phyloP scores from a whole-genome alignment of 2,797 vertebrate species.

The Loris lydekkerianus region DNA sequence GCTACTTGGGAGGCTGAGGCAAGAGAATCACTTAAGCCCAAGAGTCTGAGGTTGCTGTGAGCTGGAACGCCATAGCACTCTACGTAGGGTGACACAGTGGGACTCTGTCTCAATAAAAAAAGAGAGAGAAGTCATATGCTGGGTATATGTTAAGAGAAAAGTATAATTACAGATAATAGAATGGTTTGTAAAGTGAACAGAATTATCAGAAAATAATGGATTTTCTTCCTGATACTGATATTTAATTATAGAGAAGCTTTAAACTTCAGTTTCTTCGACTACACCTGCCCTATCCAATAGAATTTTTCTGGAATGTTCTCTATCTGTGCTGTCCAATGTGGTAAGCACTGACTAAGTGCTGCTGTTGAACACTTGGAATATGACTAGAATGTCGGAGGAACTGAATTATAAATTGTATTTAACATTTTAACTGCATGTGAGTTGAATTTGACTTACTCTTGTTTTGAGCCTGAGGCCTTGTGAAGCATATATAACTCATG shows the following conservation, averaged over 20 bases:
- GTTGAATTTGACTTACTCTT: too few species aligned
- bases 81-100: too few species aligned
- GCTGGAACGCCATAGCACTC: too few species aligned
- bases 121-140: not conserved
- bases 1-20: too few species aligned
- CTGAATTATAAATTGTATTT: not conserved
- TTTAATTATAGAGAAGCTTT: not conserved
- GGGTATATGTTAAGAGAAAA: not conserved
- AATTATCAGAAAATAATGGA: not conserved
- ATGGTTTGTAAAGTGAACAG: not conserved
- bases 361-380: not conserved
- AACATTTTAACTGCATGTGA: not conserved
- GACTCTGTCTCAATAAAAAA: too few species aligned
- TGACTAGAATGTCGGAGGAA: not conserved
- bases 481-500: too few species aligned
- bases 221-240: not conserved
- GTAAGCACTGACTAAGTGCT: rapidly evolving
- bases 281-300: not conserved
- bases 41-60: too few species aligned
- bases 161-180: not conserved
- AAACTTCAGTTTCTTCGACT: not conserved
- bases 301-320: not conserved
- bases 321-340: not conserved
- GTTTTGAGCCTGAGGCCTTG: too few species aligned
- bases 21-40: too few species aligned